A percentile compares a stretch with the other conserved stretches of the same genome.
Conservation (phyloP, 1,140 invertebrate genomes). For the Aphelinus atriplicis region DNA sequence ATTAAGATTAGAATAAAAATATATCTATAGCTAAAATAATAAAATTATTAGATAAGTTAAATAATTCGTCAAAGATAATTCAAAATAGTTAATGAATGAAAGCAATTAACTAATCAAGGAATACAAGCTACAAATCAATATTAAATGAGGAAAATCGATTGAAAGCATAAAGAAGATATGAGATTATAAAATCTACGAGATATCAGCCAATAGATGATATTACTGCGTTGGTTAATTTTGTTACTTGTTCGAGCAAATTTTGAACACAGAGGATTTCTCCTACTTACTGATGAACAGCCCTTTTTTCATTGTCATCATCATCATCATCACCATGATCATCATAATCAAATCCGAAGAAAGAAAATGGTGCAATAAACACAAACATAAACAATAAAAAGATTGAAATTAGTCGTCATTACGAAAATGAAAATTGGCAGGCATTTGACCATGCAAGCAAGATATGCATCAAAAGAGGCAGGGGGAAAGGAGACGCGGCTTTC, state of each 20-base stretch:
- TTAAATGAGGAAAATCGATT: constrained; percentile 10
- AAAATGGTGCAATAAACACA: constrained; percentile 81
- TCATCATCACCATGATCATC: constrained; percentile 45
- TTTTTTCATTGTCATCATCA: constrained; percentile 53
- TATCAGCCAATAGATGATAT: constrained; percentile 18
- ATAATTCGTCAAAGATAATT: background rate
- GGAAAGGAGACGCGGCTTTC: constrained; percentile 19
- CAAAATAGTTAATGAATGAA: too few species aligned
- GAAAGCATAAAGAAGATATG: constrained; percentile 1
- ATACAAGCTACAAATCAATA: background rate
- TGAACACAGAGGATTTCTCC: constrained; percentile 52
- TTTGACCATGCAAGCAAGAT: constrained; percentile 63
- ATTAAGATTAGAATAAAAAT: constrained; percentile 5
- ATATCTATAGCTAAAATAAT: constrained; percentile 7
- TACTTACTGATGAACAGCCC: constrained; percentile 88
- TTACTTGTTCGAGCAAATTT: constrained; percentile 27
- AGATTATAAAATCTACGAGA: background rate
- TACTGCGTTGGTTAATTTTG: constrained; percentile 30
- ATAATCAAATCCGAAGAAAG: constrained; percentile 77
- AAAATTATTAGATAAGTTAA: background rate
- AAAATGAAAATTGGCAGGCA: constrained; percentile 63
- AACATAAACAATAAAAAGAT: constrained; percentile 74
- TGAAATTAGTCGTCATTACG: constrained; percentile 67
- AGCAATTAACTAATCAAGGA: background rate
- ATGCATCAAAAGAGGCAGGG: constrained; percentile 52